Evolutionary conservation across 2,888 invertebrate genomes (phyloP), one percentile per base, ranked within the genome.

Genomic region (Euzophera pinguis): DNA sequence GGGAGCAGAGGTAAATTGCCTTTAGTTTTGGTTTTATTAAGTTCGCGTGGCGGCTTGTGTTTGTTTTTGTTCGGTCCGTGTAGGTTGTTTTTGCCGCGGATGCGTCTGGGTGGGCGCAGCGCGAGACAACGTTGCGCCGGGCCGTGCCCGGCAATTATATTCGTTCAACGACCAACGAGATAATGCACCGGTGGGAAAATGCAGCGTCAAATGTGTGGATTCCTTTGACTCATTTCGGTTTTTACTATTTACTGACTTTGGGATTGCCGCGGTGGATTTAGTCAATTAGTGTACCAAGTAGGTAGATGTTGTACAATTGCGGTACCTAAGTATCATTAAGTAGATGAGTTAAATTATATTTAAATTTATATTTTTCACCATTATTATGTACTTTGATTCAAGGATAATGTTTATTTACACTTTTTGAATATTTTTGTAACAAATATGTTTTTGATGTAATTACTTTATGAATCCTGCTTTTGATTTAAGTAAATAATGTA

Each of bases 1-100:
- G 78, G 84, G 78, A 84, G 79, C 78, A 78, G 73, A 85, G 81
- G 86, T 84, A 83, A 86, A 86, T 87, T 84, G 81, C 78, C 72
- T 69, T 74, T 66, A 59, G 79, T 82, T 84, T 83, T 88, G 77
- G 81, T 88, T 86, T 87, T 89, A 81, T 87, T 89, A 73, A 81
- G 84, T 83, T 85, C 76, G 84, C 84, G 79, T 84, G 84, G 78
- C 81, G 83, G 85, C 72, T 72, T 76, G 67, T 88, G 81, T 88
- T 87, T 89, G 87, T 86, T 89, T 84, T 88, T 84, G 81, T 85
- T 65, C 72, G 78, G 78, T 80, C 84, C 78, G 73, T 76, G 69
- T 70, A 75, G 71, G 76, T 78, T 81, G 73, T 78, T 84, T 78
- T 83, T 81, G 76, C 72, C 68, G 75, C 67, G 65, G 68, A 65